Evolutionary conservation across 2,888 invertebrate genomes (phyloP).

Genomic region (Drosophila anomalipes): DNA sequence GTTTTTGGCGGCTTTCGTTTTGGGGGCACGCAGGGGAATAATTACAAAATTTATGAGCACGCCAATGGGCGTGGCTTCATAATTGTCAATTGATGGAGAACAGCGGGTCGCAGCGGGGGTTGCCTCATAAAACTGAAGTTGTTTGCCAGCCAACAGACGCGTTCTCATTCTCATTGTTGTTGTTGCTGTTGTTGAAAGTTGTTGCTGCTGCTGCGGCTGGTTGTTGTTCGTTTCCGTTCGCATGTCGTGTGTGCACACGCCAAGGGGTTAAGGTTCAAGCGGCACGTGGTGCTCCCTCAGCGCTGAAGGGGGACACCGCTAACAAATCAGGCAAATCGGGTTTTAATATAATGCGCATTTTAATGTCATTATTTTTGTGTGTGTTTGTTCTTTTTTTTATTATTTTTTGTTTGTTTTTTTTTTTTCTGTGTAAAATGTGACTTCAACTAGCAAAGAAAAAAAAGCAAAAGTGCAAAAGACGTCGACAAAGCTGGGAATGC

Average conservation of each 20-base stretch:
- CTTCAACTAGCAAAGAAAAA: constrained; percentile 42
- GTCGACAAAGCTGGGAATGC: constrained; percentile 68
- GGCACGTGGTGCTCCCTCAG: constrained; percentile 60
- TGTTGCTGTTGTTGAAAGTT: constrained; percentile 35
- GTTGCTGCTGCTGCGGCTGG: constrained; percentile 6
- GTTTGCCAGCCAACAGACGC: constrained; percentile 52
- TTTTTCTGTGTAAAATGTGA: constrained; percentile 19
- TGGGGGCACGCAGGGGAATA: constrained; percentile 73
- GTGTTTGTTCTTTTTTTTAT: constrained; percentile 11
- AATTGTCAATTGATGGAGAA: constrained; percentile 71
- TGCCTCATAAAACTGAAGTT: constrained; percentile 74
- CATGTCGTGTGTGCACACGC: constrained; percentile 73
- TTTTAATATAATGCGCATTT: constrained; percentile 76
- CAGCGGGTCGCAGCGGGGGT: constrained; percentile 27
- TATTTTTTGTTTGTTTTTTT: neutral
- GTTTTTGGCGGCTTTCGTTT: constrained; percentile 44
- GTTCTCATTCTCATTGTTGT: constrained; percentile 24
- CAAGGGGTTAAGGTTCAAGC: constrained; percentile 70
- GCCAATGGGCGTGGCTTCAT: constrained; percentile 75
- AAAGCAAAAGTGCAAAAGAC: constrained; percentile 70
- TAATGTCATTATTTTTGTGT: constrained; percentile 73
- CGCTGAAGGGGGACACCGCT: constrained; percentile 6
- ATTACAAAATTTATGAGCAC: constrained; percentile 79
- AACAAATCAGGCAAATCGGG: constrained; percentile 43
- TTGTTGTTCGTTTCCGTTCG: constrained; percentile 55